These are phyloP conservation scores for Salarias fasciatus DNA, from an alignment of 2,797 vertebrate genomes.

Conservation along the genomic window DNA sequence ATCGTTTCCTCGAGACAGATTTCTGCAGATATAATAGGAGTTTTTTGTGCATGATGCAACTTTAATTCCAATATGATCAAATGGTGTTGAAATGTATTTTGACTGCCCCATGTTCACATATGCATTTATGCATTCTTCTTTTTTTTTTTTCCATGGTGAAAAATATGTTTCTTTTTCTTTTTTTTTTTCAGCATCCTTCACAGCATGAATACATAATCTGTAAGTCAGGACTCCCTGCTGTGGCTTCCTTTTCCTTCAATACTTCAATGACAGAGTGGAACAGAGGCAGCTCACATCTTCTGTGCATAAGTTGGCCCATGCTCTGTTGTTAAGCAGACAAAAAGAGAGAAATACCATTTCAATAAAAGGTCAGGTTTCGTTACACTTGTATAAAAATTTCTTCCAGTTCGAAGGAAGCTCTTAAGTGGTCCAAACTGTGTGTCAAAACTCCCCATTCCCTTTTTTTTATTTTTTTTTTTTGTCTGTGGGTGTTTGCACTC, in stretches of 20 bases:
- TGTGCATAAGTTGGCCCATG: background rate
- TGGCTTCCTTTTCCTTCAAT: constrained; percentile 2
- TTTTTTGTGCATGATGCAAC: background rate
- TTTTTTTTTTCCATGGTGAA: no score
- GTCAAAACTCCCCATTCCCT: background rate
- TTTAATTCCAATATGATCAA: background rate
- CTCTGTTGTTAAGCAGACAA: background rate
- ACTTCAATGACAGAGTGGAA: no score
- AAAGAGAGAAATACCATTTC: background rate
- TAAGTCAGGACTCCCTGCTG: constrained; percentile 9
- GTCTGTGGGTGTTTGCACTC: constrained; percentile 9
- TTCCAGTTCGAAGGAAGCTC: background rate
- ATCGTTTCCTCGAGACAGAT: constrained; percentile 5
- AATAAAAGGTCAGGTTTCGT: background rate
- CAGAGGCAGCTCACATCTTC: background rate
- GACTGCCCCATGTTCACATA: background rate
- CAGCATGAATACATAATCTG: constrained; percentile 36
- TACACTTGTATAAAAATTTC: background rate
- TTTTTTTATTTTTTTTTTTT: background rate
- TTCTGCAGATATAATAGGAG: background rate
- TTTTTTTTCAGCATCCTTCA: constrained; percentile 13
- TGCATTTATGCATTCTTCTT: no score
- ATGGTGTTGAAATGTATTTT: constrained; percentile 5
- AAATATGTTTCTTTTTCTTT: constrained; percentile 6
- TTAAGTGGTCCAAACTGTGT: background rate